Evolutionary conservation across 2,888 invertebrate genomes (phyloP), one percentile per base, ranked within the genome.

Genomic region (Lydus trimaculatus): DNA sequence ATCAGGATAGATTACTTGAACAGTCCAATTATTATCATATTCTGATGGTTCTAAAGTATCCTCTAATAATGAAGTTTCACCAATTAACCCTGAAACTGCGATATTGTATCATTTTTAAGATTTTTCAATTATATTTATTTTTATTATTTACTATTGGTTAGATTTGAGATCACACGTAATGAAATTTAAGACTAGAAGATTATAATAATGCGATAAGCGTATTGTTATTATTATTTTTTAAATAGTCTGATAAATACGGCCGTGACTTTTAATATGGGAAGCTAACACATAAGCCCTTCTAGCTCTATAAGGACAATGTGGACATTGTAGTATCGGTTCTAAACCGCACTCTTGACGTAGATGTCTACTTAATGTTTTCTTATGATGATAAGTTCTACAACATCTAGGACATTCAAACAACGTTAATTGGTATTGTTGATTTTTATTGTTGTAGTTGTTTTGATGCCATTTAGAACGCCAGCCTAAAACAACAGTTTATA

Each of bases 301-400:
- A 73, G 94, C 93, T 79, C 89, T 89, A 86, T 92, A 91, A 76
- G 89, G 85, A 86, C 94, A 94, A 84, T 91, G 89, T 56, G 91
- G 91, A 79, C 94, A 94, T 85, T 89, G 90, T 87, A 91, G 91
- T 86, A 89, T 91, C 78, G 89, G 93, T 82, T 89, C 92, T 0
- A 79, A 76, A 7, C 88, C 88, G 74, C 88, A 88, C 72, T 88
- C 88, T 68, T 87, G 85, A 48, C 83, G 81, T 66, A 87, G 77
- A 73, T 88, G 88, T 13, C 87, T 80, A 67, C 82, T 85, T 0
- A 88, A 77, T 5, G 87, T 87, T 76, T 87, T 87, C 76, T 85
- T 83, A 73, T 87, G 86, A 69, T 86, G 86, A 78, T 87, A 88
- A 52, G 85, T 81, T 70, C 87, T 85, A 43, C 82, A 82, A 73